These are phyloP conservation scores for Neodiprion virginianus DNA, from an alignment of 1,140 invertebrate species.

Conservation along the genomic window DNA sequence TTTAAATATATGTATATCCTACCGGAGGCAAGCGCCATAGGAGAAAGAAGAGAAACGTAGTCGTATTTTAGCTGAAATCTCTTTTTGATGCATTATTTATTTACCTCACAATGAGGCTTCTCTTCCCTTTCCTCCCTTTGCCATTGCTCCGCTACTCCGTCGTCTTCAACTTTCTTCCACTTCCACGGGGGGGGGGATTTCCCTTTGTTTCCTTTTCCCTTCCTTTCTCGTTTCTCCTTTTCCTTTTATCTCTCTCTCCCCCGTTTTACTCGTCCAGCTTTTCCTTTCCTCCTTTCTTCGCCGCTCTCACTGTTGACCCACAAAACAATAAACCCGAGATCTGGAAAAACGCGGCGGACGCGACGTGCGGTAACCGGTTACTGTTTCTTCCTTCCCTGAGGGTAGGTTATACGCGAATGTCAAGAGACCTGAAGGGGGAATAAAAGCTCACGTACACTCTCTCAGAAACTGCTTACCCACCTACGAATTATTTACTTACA, in stretches of 20 bases:
- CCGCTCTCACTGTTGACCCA: background rate
- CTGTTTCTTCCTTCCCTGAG: too few relatives aligned
- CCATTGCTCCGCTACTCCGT: background rate
- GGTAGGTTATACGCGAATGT: background rate
- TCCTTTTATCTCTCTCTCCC: background rate
- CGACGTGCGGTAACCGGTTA: too few relatives aligned
- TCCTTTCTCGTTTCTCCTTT: too few relatives aligned
- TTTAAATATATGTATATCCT: too few relatives aligned
- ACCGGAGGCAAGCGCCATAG: too few relatives aligned
- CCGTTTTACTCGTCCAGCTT: background rate
- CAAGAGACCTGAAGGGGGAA: background rate
- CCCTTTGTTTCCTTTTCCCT: background rate
- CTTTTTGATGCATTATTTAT: constrained; percentile 8
- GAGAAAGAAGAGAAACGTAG: background rate
- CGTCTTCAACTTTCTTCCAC: background rate
- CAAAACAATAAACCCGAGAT: constrained; percentile 1
- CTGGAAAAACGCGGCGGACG: background rate
- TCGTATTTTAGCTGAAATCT: background rate
- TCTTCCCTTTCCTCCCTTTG: background rate
- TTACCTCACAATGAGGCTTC: background rate
- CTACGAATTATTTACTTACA: background rate
- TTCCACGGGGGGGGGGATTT: too few relatives aligned
- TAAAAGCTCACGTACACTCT: background rate
- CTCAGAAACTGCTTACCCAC: background rate
- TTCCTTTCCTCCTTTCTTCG: too few relatives aligned